These are phyloP conservation scores for Mythimna loreyi DNA, from an alignment of 2,888 invertebrate genomes.

Conservation along the genomic window DNA sequence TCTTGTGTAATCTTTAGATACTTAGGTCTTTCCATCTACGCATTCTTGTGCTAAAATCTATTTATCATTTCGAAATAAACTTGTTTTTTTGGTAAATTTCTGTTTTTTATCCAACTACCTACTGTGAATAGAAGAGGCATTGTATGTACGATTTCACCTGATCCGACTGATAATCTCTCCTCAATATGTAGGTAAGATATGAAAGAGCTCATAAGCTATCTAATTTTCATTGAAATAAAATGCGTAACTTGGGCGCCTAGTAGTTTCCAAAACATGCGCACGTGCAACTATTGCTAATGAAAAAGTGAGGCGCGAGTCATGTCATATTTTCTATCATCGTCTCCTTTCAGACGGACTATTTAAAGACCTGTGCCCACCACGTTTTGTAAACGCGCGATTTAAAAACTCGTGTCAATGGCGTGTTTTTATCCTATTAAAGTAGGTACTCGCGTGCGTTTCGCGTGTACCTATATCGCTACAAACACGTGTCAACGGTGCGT, in stretches of 20 bases:
- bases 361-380: too few relatives aligned
- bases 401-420: too few relatives aligned
- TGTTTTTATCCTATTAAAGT: too few relatives aligned
- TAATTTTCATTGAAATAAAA: background rate
- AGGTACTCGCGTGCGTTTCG: too few relatives aligned
- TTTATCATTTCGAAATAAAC: too few relatives aligned
- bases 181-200: background rate
- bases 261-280: background rate
- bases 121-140: background rate
- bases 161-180: background rate
- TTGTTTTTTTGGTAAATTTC: too few relatives aligned
- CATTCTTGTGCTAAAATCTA: background rate
- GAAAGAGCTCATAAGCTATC: background rate
- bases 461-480: too few relatives aligned
- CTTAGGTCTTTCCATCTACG: background rate
- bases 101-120: too few relatives aligned
- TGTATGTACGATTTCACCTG: background rate
- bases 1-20: constrained; percentile 8
- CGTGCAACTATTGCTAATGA: background rate
- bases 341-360: background rate
- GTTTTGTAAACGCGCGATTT: too few relatives aligned
- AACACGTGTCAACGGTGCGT: too few relatives aligned
- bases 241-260: background rate
- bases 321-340: background rate
- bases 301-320: background rate